Base-by-base conservation (phyloP, 2,113 vertebrate species). In the Cryptotis parvus region DNA sequence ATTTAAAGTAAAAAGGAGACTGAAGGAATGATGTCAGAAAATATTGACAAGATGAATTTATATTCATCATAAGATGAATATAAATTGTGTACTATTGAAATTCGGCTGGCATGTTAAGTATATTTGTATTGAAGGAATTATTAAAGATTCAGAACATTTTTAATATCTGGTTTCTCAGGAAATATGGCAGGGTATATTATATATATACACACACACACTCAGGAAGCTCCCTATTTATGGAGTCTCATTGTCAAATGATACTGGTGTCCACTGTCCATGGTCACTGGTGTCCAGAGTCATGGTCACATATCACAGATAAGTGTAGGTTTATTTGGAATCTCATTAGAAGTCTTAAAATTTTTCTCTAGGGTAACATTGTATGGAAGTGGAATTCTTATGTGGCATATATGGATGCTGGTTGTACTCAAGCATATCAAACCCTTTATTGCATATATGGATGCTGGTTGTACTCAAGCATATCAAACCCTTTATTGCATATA, bases 41-140 rank as follows among this genome's bases (percentile, higher is more conserved):
- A 49, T 77, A n/a, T 43, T 72, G 43, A 24, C 86, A 37, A 86
- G 49, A 73, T 79, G 70, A 91, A 86, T 58, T 41, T 58, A 83
- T 61, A 61, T 61, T 61, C n/a, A n/a, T n/a, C n/a, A n/a, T 89
- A 37, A 86, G 49, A 73, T 79, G 70, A 91, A 86, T 58, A 49
- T 58, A 83, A 68, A 61, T 61, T 61, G 29, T 2, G 0, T 69
- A 63, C 31, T 78, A 39, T 14, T 81, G 35, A 93, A n/a, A 66
- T 79, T 88, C 72, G 58, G 2, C 69, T 92, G n/a, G n/a, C n/a
- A n/a, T n/a, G 35, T 74, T 90, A 75, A 81, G 45, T 73, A 81
- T 2, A 80, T 55, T 92, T 37, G 73, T 82, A 52, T 55, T 77
- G 39, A 91, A 6, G 43, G 43, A 91, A 33, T 90, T 90, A 52